These are phyloP conservation scores for Hippocampus kuda DNA, from an alignment of 2,797 vertebrate genomes.

Conservation along the genomic window DNA sequence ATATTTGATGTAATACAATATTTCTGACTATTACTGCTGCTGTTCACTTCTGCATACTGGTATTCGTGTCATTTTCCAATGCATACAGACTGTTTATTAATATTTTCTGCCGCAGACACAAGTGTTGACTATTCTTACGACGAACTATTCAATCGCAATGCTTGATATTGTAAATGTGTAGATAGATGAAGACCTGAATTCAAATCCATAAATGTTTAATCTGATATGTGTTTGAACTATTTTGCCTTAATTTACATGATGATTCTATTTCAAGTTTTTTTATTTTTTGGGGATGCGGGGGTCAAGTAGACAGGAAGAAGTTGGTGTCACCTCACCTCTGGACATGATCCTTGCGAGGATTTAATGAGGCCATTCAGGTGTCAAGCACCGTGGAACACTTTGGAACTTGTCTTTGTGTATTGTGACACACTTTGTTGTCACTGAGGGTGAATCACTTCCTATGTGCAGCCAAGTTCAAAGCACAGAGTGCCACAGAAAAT, in stretches of 20 bases:
- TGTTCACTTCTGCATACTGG: too few relatives aligned
- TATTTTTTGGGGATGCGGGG: not conserved
- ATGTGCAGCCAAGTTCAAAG: constrained; percentile 4
- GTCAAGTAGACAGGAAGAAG: constrained; percentile 20
- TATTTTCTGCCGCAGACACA: too few relatives aligned
- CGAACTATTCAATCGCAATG: too few relatives aligned
- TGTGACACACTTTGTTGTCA: constrained; percentile 40
- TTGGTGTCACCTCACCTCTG: constrained; percentile 31
- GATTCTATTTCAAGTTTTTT: not conserved
- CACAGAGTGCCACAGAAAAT: not conserved
- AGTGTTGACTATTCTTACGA: too few relatives aligned
- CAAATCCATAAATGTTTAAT: too few relatives aligned
- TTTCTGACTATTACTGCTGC: not conserved
- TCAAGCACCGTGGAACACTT: constrained; percentile 24
- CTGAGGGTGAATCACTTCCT: constrained; percentile 24
- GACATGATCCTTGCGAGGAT: constrained; percentile 27
- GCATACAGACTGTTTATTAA: too few relatives aligned
- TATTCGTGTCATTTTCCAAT: too few relatives aligned
- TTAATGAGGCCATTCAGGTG: constrained; percentile 29
- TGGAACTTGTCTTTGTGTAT: constrained; percentile 60
- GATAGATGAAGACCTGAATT: too few relatives aligned
- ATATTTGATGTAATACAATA: too few relatives aligned
- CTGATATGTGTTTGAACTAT: too few relatives aligned
- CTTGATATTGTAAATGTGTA: too few relatives aligned
- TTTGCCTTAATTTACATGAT: not conserved